phyloP scores from a whole-genome alignment of 2,797 vertebrate genomes.

The Tiaroga cobitis region DNA sequence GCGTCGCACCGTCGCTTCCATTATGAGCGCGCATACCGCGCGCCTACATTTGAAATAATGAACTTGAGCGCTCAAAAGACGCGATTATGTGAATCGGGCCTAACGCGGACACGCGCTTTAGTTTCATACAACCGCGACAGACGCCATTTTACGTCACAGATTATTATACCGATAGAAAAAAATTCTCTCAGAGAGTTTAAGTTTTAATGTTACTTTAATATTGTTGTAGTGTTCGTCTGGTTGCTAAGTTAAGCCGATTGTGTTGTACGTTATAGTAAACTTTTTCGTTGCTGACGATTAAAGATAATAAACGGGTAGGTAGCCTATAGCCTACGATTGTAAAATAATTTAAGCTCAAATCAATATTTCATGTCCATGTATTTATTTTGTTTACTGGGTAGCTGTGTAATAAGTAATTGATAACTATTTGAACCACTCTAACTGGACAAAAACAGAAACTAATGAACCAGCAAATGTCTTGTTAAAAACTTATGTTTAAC shows the following conservation, averaged over 20 bases:
- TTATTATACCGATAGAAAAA: no score
- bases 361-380: not conserved
- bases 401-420: not conserved
- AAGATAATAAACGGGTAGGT: not conserved
- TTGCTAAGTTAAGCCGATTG: not conserved
- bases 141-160: not conserved
- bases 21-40: no score
- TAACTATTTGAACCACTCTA: not conserved
- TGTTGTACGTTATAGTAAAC: not conserved
- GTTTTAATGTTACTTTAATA: not conserved
- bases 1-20: no score
- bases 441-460: not conserved
- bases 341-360: not conserved
- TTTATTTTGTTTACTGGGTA: not conserved
- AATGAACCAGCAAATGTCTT: no score
- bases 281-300: not conserved
- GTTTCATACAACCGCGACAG: not conserved
- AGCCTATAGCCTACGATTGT: not conserved
- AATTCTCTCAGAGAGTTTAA: no score
- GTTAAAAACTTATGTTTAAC: not conserved
- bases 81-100: no score
- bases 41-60: no score
- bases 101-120: not conserved
- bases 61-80: no score
- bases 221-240: not conserved